These are phyloP conservation scores for Caenorhabditis uteleia DNA, from an alignment of 2,888 invertebrate genomes.

Conservation along the genomic window DNA sequence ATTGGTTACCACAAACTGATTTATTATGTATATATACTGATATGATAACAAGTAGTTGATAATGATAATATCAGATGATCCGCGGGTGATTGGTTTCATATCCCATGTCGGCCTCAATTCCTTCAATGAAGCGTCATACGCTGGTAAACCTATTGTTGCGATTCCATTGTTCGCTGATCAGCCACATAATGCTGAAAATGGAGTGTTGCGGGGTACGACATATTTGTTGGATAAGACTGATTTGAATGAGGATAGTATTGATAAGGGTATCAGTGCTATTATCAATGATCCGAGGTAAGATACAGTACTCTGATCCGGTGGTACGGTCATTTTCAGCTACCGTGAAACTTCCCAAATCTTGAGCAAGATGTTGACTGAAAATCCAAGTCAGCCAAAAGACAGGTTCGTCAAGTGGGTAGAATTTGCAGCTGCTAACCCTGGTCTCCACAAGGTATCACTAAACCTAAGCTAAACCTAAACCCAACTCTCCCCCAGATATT, in stretches of 20 bases:
- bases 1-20: conserved; percentile 55
- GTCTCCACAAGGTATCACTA: conserved; percentile 26
- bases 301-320: too few relatives aligned
- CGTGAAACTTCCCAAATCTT: conserved; percentile 18
- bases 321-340: too few relatives aligned
- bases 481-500: conserved; percentile 15
- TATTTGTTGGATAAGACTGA: conserved; percentile 31
- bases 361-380: conserved; percentile 34
- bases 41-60: too few relatives aligned
- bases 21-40: too few relatives aligned
- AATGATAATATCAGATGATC: conserved; percentile 36
- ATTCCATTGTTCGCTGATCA: conserved; percentile 53
- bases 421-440: conserved; percentile 38
- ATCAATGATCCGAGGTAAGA: conserved; percentile 27
- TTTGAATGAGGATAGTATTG: conserved; percentile 30
- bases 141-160: conserved; percentile 42
- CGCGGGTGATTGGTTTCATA: conserved; percentile 43
- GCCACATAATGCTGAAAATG: conserved; percentile 40
- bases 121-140: conserved; percentile 38
- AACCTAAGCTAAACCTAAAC: too few relatives aligned
- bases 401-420: conserved; percentile 44
- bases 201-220: conserved; percentile 34
- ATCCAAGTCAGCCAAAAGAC: conserved; percentile 33
- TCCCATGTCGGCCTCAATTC: conserved; percentile 50
- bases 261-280: conserved; percentile 24